These are phyloP conservation scores for Ypsolopha sequella DNA, from an alignment of 2,888 invertebrate genomes.

Conservation along the genomic window DNA sequence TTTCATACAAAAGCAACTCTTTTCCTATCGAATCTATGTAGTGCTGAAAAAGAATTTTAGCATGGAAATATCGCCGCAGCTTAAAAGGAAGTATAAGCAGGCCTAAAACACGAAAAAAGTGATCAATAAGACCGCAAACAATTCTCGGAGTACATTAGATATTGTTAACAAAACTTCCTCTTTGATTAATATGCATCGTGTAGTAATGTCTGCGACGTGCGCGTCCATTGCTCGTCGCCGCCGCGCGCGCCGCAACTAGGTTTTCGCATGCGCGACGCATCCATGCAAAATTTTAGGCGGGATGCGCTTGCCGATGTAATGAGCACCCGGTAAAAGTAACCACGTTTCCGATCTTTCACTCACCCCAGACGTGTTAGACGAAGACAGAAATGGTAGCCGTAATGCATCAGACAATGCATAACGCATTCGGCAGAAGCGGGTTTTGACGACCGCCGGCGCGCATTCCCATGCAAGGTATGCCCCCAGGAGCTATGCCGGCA, in stretches of 20 bases:
- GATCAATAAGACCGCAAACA: conserved; percentile 56
- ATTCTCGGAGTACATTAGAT: conserved; percentile 63
- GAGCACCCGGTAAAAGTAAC: conserved; percentile 44
- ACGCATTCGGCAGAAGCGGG: conserved; percentile 64
- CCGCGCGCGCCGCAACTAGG: conserved; percentile 21
- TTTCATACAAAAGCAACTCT: no score
- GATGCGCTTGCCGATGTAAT: conserved; percentile 60
- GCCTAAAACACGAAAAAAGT: conserved; percentile 21
- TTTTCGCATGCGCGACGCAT: conserved; percentile 65
- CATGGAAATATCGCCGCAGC: conserved; percentile 46
- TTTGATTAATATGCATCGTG: conserved; percentile 65
- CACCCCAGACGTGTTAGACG: conserved; percentile 42
- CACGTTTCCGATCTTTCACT: conserved; percentile 38
- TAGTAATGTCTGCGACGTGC: conserved; percentile 62
- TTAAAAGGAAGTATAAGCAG: conserved; percentile 33
- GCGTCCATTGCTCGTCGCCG: conserved; percentile 33
- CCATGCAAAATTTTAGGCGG: conserved; percentile 70
- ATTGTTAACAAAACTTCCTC: conserved; percentile 71
- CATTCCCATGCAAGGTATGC: conserved; percentile 68
- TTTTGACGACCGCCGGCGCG: conserved; percentile 55
- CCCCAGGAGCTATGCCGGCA: conserved; percentile 64
- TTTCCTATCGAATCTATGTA: no score
- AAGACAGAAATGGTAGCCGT: conserved; percentile 38
- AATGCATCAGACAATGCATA: conserved; percentile 49
- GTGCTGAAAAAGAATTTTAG: conserved; percentile 18